Evolutionary conservation across 2,888 invertebrate species (phyloP), one percentile per base, ranked within the genome.

Genomic region (Drosophila helvetica): DNA sequence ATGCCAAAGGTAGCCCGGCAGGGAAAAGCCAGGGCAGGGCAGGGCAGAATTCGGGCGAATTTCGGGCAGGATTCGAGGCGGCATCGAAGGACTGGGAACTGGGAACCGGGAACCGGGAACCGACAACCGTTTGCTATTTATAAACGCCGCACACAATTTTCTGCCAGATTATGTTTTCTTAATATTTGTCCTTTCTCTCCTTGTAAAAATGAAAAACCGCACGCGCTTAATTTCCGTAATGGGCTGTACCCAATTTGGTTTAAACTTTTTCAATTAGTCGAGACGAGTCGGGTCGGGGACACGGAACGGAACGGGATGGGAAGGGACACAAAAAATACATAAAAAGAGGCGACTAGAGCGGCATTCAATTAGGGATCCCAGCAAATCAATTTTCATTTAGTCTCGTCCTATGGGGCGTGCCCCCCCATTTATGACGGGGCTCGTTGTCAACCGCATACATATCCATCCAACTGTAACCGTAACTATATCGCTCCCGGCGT

Each of bases 171-270:
- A 84, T 84, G 79, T 79, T 87, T 78, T 83, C 82, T 85, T 81
- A 75, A 76, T 85, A 79, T 81, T 86, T 77, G 63, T 68, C 64
- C 68, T 33, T 72, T 62, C 71, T 52, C 51, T 22, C 17, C n/a
- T 46, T 6, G 30, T 33, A 10, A 46, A 38, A 57, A 57, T 47
- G 57, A 57, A 66, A 78, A 75, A 76, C 82, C 79, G 86, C 84
- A 80, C 74, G 86, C 77, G 86, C 80, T 76, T 85, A 80, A 88
- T 85, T 88, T 85, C 85, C 88, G 72, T 86, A 85, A 83, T 83
- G 82, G 79, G 56, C 74, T 69, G 59, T 56, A 65, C 70, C 59
- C 61, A 75, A 75, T 70, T 70, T 63, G 71, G 66, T 77, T 72
- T 77, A 71, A 86, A 88, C 83, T 85, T 85, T 85, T 85, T 87